Percentiles rank a stretch among this genome's conserved stretches.
Evolutionary conservation across 2,797 vertebrate genomes (phyloP).

Genomic region (Ispidina lecontei): DNA sequence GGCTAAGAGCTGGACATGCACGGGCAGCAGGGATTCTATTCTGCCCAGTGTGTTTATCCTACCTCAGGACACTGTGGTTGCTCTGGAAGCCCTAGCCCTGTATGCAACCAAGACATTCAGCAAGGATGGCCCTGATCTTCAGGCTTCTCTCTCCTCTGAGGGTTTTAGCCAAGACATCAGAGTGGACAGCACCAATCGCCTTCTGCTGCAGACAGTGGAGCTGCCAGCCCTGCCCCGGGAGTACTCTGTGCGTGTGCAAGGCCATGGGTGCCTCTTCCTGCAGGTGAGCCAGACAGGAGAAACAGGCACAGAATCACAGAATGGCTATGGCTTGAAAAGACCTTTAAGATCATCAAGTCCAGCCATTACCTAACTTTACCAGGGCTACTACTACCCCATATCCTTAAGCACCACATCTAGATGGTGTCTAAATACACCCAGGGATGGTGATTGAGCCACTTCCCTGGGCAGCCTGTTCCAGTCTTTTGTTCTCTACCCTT

Average conservation of each 20-base stretch:
- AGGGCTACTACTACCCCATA: too few species aligned
- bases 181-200: conserved; percentile 80
- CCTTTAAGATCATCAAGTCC: too few species aligned
- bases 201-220: conserved; percentile 83
- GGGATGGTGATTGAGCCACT: too few species aligned
- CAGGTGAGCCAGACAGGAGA: conserved; percentile 78
- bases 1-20: neutral
- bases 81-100: conserved; percentile 87
- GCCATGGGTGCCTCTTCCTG: conserved; percentile 81
- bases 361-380: too few species aligned
- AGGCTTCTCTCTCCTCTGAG: conserved; percentile 76
- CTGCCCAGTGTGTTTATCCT: neutral
- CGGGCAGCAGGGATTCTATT: neutral
- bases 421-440: too few species aligned
- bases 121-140: conserved; percentile 70
- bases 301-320: too few species aligned
- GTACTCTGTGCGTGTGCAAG: conserved; percentile 77
- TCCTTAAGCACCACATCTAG: too few species aligned
- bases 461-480: too few species aligned
- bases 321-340: too few species aligned
- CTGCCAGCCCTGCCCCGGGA: conserved; percentile 74
- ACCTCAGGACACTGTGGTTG: conserved; percentile 87
- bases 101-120: conserved; percentile 82
- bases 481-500: too few species aligned
- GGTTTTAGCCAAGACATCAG: conserved; percentile 73